Conservation (phyloP, 2,113 vertebrate species). For the Oncorhynchus gorbuscha region DNA sequence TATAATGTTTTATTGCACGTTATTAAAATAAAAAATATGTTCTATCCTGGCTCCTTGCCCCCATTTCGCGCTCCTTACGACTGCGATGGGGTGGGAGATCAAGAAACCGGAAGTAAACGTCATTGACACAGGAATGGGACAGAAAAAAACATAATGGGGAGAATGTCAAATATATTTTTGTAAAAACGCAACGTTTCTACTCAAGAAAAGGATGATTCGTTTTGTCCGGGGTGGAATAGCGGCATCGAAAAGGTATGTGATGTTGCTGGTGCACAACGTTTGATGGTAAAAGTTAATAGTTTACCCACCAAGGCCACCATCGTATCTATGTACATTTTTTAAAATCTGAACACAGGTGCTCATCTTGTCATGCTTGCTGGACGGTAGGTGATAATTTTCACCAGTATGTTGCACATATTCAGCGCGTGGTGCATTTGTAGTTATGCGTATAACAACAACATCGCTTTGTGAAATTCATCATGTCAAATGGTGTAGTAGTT, state of each 20-base stretch:
- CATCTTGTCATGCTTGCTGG: slow-evolving; percentile 7
- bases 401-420: background rate
- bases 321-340: background rate
- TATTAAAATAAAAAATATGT: background rate
- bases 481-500: slow-evolving; percentile 8
- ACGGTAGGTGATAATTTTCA: slow-evolving; percentile 1
- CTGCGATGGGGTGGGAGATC: slow-evolving; percentile 10
- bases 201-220: slow-evolving; percentile 58
- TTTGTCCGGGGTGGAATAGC: slow-evolving; percentile 48
- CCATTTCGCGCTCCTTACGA: too few relatives aligned
- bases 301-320: slow-evolving; percentile 30
- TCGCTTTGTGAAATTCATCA: background rate
- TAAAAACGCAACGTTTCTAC: slow-evolving; percentile 9
- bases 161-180: slow-evolving; percentile 47
- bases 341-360: slow-evolving; percentile 6
- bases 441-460: background rate
- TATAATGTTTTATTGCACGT: background rate
- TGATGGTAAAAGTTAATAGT: slow-evolving; percentile 13
- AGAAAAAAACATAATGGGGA: slow-evolving; percentile 46
- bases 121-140: slow-evolving; percentile 65
- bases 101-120: slow-evolving; percentile 73
- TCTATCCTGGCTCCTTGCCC: background rate
- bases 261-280: background rate
- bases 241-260: slow-evolving; percentile 64
- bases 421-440: background rate